Evolutionary conservation across 1,140 invertebrate species (phyloP).

Genomic region (Diachasma alloeum): DNA sequence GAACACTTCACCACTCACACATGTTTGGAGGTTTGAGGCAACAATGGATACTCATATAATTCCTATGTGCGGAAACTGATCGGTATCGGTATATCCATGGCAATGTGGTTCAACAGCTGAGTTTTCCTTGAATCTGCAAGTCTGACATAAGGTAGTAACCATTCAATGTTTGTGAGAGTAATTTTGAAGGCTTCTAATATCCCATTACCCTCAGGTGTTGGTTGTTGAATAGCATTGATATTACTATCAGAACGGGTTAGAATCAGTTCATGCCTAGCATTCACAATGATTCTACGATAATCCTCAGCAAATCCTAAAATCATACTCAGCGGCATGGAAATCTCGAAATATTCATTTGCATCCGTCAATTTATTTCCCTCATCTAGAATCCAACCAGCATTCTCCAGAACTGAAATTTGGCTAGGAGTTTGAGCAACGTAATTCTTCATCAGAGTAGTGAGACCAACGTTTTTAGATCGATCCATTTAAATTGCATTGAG

Average conservation of each 20-base stretch:
- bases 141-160: conserved; percentile 37
- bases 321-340: conserved; percentile 53
- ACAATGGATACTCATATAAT: no score
- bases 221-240: conserved; percentile 31
- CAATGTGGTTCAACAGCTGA: conserved; percentile 34
- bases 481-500: conserved; percentile 60
- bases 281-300: conserved; percentile 59
- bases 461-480: conserved; percentile 52
- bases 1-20: conserved; percentile 42
- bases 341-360: conserved; percentile 47
- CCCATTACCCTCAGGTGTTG: neutral
- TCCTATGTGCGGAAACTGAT: no score
- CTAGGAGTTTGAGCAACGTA: conserved; percentile 39
- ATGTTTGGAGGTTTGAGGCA: conserved; percentile 41
- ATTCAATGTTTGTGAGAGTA: conserved; percentile 31
- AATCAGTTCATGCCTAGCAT: conserved; percentile 61
- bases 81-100: conserved; percentile 40
- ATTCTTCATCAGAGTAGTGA: conserved; percentile 56
- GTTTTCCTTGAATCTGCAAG: conserved; percentile 38
- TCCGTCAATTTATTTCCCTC: conserved; percentile 26
- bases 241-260: conserved; percentile 49
- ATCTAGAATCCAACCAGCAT: conserved; percentile 42
- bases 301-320: conserved; percentile 62
- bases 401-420: conserved; percentile 37
- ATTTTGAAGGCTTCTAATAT: conserved; percentile 29